phyloP scores from a whole-genome alignment of 92 coral and sea anemone species.

The Chrysogorgia sp. region DNA sequence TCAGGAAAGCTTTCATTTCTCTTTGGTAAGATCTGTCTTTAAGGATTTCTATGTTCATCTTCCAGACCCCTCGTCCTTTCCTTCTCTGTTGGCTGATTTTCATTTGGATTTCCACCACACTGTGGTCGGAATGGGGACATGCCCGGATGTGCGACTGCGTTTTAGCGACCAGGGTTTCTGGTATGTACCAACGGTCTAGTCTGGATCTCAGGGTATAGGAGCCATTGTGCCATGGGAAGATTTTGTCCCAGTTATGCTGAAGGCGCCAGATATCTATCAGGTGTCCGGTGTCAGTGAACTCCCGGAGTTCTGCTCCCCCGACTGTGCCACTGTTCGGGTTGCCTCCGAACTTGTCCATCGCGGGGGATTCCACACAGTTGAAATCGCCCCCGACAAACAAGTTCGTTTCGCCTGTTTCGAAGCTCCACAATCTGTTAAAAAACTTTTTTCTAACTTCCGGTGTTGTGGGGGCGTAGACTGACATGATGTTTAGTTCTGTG shows the following conservation, averaged over 20 bases:
- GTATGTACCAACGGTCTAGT: constrained; percentile 15
- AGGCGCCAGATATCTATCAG: constrained; percentile 31
- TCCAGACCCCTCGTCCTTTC: not conserved
- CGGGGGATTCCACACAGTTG: constrained; percentile 19
- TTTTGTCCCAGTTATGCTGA: not conserved
- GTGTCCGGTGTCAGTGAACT: not conserved
- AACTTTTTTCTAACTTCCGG: constrained; percentile 15
- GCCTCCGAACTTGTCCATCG: constrained; percentile 35
- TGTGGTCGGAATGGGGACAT: constrained; percentile 40
- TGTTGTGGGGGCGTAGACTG: constrained; percentile 38
- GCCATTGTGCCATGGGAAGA: constrained; percentile 28
- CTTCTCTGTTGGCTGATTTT: too few species aligned
- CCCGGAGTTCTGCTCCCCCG: not conserved
- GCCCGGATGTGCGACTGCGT: not conserved
- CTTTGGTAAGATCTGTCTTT: not conserved
- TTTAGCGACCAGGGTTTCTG: not conserved
- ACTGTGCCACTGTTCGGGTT: not conserved
- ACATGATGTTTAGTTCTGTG: not conserved
- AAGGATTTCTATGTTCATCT: not conserved
- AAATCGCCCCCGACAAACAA: constrained; percentile 39
- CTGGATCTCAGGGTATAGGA: not conserved
- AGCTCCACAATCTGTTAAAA: constrained; percentile 5
- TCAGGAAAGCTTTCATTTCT: not conserved
- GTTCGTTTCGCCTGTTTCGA: not conserved
- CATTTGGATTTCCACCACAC: not conserved